These are phyloP conservation scores for Caretta caretta DNA, from an alignment of 2,113 vertebrate genomes.

Conservation along the genomic window DNA sequence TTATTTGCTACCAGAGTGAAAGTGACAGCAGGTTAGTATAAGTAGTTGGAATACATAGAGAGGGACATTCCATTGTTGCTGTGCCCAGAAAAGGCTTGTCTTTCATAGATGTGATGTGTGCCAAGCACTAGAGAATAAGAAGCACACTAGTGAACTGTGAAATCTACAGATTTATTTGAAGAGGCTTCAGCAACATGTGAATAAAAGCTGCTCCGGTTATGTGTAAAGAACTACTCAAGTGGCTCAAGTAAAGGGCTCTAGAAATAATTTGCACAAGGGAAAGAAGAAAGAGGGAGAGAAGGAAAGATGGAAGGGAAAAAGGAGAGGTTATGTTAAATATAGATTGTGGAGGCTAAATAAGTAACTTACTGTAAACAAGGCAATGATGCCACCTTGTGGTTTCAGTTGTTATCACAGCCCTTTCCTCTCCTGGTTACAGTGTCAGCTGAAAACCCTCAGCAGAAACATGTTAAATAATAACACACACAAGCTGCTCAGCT, in stretches of 20 bases:
- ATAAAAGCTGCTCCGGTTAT: not conserved
- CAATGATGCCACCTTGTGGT: conserved; percentile 58
- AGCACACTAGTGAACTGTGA: not conserved
- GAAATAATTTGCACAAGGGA: not conserved
- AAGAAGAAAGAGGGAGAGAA: not conserved
- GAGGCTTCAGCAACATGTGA: not conserved
- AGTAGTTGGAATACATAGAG: not conserved
- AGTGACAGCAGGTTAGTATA: not conserved
- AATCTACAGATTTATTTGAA: not conserved
- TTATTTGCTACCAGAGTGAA: not conserved
- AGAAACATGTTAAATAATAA: not conserved
- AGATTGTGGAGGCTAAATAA: not conserved
- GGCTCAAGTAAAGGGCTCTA: not conserved
- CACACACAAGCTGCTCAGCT: not conserved
- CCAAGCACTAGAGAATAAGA: not conserved
- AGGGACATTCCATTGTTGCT: not conserved
- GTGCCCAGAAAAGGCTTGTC: not conserved
- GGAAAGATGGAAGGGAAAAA: not conserved
- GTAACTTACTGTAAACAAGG: not conserved
- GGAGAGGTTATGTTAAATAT: not conserved
- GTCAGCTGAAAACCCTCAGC: not conserved
- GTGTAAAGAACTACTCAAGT: not conserved
- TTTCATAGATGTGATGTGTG: not conserved
- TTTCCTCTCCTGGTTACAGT: not conserved
- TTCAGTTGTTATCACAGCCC: conserved; percentile 5